Evolutionary conservation across 2,797 vertebrate species (phyloP), one percentile per base, ranked within the genome.

Genomic region (Telmatherina bonti): DNA sequence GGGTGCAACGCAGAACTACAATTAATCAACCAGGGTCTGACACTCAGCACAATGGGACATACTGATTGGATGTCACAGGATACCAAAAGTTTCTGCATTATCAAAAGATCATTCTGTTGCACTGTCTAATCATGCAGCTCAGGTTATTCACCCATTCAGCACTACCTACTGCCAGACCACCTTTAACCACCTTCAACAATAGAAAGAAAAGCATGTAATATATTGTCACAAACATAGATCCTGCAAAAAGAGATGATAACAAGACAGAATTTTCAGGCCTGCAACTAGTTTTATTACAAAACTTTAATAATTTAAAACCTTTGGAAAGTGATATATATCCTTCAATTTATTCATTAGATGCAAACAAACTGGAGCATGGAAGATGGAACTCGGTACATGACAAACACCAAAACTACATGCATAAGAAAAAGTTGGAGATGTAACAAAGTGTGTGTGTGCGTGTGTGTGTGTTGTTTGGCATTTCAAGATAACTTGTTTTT

Each of bases 21-120:
- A 91, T 92, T 90, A 91, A 91, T 91, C 89, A 92, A 78, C 72
- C 57, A 2, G 74, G 64, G 71, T 78, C 82, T 91, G 89, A 91
- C 90, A 88, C 82, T 76, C 82, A 26, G 70, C 94, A 96, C 96
- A 95, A 88, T 86, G 81, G 79, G 83, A 79, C 72, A 74, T 79
- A 79, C 70, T 90, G 83, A 91, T 86, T 86, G 83, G 85, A 81
- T 79, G 81, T 85, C 74, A 86, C 35, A 72, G 59, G 62, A 81
- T 75, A 76, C 18, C 38, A 38, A 38, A 38, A 38, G 36, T 38
- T 38, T 38, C 7, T 22, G 45, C 8, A 22, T n/a, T 49, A n/a
- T n/a, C 45, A 24, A 22, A 24, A 51, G 22, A 22, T 11, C 38
- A 41, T 41, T 15, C 16, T 41, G 38, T 41, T 41, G 38, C 5